phyloP scores from a whole-genome alignment of 2,113 vertebrate species.

The Motacilla alba region DNA sequence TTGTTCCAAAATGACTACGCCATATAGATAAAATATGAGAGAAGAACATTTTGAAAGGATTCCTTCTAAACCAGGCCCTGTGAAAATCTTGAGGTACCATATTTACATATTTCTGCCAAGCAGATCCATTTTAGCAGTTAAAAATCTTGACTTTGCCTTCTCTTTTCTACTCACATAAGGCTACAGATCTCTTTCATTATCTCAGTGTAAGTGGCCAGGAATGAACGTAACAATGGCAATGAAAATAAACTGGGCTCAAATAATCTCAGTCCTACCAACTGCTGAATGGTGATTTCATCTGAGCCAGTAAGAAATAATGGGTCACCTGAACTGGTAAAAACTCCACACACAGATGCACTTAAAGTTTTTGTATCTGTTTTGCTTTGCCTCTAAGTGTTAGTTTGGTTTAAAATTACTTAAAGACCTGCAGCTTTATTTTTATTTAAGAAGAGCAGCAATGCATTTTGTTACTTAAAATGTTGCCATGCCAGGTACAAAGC shows the following conservation, averaged over 20 bases:
- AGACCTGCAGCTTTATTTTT: not conserved
- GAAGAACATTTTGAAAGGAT: not conserved
- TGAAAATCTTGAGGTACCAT: not conserved
- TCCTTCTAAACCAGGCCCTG: not conserved
- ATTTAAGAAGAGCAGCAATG: not conserved
- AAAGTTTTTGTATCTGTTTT: not conserved
- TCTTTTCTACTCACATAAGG: not conserved
- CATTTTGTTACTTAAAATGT: not conserved
- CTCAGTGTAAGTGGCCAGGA: not conserved
- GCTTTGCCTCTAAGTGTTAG: not conserved
- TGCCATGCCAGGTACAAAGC: not conserved
- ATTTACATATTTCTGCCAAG: not conserved
- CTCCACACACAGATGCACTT: not conserved
- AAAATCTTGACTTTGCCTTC: not conserved
- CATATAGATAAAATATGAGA: not conserved
- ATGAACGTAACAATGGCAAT: not conserved
- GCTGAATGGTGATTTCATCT: not conserved
- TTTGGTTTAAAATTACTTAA: not conserved
- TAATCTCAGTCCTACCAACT: not conserved
- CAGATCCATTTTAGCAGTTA: not conserved
- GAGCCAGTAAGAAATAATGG: not conserved
- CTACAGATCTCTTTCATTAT: not conserved
- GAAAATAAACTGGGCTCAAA: not conserved
- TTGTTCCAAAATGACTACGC: not conserved
- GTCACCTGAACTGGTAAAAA: not conserved